Evolutionary conservation across 2,797 vertebrate species (phyloP).

Genomic region (Choloepus didactylus): DNA sequence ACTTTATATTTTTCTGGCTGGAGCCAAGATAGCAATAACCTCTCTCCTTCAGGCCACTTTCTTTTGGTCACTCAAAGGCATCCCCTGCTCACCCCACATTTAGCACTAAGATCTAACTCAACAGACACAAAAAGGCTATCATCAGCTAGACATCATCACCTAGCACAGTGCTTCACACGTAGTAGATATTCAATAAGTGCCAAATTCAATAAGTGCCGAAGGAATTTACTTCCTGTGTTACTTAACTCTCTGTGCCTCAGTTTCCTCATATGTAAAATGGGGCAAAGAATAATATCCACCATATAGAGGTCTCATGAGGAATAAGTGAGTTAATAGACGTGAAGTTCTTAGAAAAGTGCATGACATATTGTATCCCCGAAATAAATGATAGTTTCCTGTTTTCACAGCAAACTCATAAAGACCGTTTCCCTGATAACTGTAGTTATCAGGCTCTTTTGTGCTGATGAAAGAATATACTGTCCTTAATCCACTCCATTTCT

Average conservation of each 20-base stretch:
- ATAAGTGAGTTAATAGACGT: background rate
- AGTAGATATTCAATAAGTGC: background rate
- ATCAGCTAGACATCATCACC: background rate
- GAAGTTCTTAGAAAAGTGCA: background rate
- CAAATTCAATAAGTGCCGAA: background rate
- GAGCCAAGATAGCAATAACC: background rate
- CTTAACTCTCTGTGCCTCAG: background rate
- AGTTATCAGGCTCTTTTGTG: constrained; percentile 13
- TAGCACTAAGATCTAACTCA: background rate
- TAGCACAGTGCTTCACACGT: background rate
- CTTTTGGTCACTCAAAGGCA: background rate
- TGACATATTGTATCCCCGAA: background rate
- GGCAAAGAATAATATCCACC: too few relatives aligned
- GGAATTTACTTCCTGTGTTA: background rate
- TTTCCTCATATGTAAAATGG: background rate
- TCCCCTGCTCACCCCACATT: background rate
- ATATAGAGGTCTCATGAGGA: background rate
- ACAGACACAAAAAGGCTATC: background rate
- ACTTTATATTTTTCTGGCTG: background rate
- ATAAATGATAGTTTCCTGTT: background rate
- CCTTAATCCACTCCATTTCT: background rate
- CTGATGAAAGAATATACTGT: background rate
- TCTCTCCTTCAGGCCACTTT: background rate
- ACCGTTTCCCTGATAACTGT: background rate
- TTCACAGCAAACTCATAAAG: background rate